These are phyloP conservation scores for Tautogolabrus adspersus DNA, from an alignment of 2,113 vertebrate genomes.

Conservation along the genomic window DNA sequence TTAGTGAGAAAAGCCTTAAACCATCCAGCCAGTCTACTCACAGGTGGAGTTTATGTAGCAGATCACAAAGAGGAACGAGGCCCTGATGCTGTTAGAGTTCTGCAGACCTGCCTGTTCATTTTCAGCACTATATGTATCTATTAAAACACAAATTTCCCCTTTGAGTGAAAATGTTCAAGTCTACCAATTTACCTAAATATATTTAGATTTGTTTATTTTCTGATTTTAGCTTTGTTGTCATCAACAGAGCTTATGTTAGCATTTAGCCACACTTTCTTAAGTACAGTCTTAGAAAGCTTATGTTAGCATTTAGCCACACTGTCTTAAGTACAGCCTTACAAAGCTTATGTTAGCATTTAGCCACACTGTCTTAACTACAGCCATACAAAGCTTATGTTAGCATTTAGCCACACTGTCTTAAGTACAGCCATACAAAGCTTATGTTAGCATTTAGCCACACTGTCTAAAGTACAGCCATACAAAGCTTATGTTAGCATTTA, in stretches of 20 bases:
- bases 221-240: too few species aligned
- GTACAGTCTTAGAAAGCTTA: too few species aligned
- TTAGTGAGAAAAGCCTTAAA: constrained; percentile 36
- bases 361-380: too few species aligned
- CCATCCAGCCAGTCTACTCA: constrained; percentile 19
- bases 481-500: not conserved
- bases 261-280: not conserved
- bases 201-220: not conserved
- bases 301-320: not conserved
- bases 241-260: too few species aligned
- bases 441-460: not conserved
- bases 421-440: too few species aligned
- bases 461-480: too few species aligned
- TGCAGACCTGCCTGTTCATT: constrained; percentile 4
- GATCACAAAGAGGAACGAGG: constrained; percentile 27
- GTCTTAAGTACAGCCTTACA: too few species aligned
- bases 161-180: not conserved
- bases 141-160: not conserved
- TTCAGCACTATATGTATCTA: not conserved
- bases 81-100: constrained; percentile 3
- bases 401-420: not conserved
- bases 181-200: not conserved
- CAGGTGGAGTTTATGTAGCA: constrained; percentile 31
- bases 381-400: too few species aligned
- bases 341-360: not conserved